A percentile compares a stretch with the other conserved stretches of the same genome.
These are phyloP conservation scores for Apodemia duryi DNA, from an alignment of 2,888 invertebrate genomes.

Conservation along the genomic window DNA sequence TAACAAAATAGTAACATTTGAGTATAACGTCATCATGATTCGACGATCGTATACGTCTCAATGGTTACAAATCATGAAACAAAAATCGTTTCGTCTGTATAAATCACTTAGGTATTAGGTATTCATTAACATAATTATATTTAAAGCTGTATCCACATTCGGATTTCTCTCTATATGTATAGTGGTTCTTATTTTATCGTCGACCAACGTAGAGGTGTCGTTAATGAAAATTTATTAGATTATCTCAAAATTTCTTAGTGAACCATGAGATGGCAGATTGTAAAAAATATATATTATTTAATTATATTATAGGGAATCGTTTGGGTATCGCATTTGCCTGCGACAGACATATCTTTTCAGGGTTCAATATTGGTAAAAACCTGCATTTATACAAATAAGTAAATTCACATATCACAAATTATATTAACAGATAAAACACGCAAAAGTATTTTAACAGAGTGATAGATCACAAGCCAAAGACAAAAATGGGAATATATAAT, in stretches of 20 bases:
- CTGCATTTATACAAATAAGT: slow-evolving; percentile 37
- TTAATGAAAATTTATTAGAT: slow-evolving; percentile 78
- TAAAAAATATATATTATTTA: slow-evolving; percentile 68
- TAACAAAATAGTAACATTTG: not conserved
- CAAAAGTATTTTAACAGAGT: slow-evolving; percentile 67
- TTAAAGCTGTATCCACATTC: slow-evolving; percentile 75
- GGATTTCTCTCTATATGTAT: slow-evolving; percentile 79
- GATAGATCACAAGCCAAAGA: slow-evolving; percentile 78
- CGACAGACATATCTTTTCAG: slow-evolving; percentile 66
- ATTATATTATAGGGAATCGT: slow-evolving; percentile 70
- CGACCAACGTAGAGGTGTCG: slow-evolving; percentile 78
- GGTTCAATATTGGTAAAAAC: slow-evolving; percentile 48
- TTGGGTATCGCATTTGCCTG: slow-evolving; percentile 54
- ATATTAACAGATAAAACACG: slow-evolving; percentile 37
- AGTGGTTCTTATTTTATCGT: slow-evolving; percentile 77
- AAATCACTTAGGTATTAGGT: slow-evolving; percentile 70
- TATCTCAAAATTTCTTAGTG: slow-evolving; percentile 70
- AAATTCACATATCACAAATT: slow-evolving; percentile 66
- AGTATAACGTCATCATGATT: slow-evolving; percentile 32
- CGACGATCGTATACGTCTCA: slow-evolving; percentile 76
- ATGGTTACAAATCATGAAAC: slow-evolving; percentile 74
- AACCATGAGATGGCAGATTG: slow-evolving; percentile 78
- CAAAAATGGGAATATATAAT: slow-evolving; percentile 52
- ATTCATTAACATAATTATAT: slow-evolving; percentile 77
- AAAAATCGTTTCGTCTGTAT: slow-evolving; percentile 71